Base-by-base conservation (phyloP, 2,888 invertebrate genomes). In the Rhagium mordax region DNA sequence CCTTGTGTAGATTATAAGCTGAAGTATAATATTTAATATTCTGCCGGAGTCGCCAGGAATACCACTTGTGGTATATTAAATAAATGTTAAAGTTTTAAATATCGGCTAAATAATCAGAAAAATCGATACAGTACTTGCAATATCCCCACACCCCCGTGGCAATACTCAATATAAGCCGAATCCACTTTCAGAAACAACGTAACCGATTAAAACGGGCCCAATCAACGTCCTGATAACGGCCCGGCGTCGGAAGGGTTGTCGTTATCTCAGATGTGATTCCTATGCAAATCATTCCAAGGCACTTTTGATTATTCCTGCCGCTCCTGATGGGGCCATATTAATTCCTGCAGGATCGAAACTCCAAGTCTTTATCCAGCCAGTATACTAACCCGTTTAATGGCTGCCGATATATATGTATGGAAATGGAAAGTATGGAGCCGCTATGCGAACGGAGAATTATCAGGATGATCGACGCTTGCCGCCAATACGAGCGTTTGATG, bases 241-340 rank as follows among this genome's bases (percentile, higher is more conserved):
- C 48, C 77, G 77, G 74, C 78, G 74, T 75, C 79, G 81, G 79
- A 82, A 82, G 81, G 82, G 82, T 82, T 82, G 81, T 81, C 81
- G 81, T 81, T 82, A 82, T 82, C 82, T 82, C 77, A 81, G 82
- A 82, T 82, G 81, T 74, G 82, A 82, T 82, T 82, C 78, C 82
- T 82, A 82, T 82, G 82, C 82, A 81, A 82, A 82, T 82, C 81
- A 80, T 81, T 80, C 76, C 77, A 69, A 79, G 78, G 78, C 82
- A 82, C 82, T 81, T 82, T 82, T 82, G 82, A 82, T 82, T 82
- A 81, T 82, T 78, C 81, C 65, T 65, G 49, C 67, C 67, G 73
- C 69, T 78, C 78, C 78, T 78, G 78, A 76, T 76, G 78, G 78
- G 74, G 74, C 78, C 70, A 70, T 75, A 76, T 78, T 75, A 76